Percentiles rank a stretch among this genome's conserved stretches.
These are phyloP conservation scores for Myocastor coypus DNA, from an alignment of 2,113 vertebrate genomes.

Conservation along the genomic window DNA sequence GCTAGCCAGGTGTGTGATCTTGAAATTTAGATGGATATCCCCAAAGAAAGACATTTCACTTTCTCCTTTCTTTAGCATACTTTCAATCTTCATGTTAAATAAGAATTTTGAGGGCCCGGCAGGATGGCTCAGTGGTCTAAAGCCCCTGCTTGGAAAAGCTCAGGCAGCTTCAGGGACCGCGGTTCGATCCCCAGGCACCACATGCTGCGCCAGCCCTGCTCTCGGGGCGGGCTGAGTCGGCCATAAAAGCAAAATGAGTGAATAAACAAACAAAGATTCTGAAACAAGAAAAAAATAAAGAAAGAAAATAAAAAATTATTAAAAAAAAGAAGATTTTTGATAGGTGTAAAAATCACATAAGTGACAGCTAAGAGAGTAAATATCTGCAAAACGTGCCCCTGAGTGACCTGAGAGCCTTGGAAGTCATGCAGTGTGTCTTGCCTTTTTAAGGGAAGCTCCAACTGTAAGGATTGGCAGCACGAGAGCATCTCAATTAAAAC, in stretches of 20 bases:
- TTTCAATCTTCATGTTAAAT: constrained; percentile 51
- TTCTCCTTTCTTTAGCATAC: constrained; percentile 34
- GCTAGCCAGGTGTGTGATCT: background rate
- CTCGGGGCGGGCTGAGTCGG: no score
- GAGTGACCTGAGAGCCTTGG: background rate
- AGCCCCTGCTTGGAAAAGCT: no score
- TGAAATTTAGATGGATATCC: background rate
- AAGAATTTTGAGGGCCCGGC: no score
- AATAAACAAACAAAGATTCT: no score
- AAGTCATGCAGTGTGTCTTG: background rate
- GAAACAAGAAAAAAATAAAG: no score
- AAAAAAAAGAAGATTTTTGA: constrained; percentile 12
- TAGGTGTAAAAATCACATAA: constrained; percentile 55
- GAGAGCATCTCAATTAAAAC: constrained; percentile 53
- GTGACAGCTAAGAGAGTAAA: constrained; percentile 48
- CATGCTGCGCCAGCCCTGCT: no score
- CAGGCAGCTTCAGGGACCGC: no score
- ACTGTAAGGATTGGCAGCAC: constrained; percentile 24
- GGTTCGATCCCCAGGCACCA: no score
- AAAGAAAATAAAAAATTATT: no score
- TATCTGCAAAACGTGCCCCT: background rate
- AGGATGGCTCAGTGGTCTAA: no score
- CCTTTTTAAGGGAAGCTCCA: background rate
- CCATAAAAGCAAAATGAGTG: no score
- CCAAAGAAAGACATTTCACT: constrained; percentile 13